A percentile compares a stretch with the other conserved stretches of the same genome.
Evolutionary conservation across 2,888 invertebrate species (phyloP).

Genomic region (Platerodrilus igneus): DNA sequence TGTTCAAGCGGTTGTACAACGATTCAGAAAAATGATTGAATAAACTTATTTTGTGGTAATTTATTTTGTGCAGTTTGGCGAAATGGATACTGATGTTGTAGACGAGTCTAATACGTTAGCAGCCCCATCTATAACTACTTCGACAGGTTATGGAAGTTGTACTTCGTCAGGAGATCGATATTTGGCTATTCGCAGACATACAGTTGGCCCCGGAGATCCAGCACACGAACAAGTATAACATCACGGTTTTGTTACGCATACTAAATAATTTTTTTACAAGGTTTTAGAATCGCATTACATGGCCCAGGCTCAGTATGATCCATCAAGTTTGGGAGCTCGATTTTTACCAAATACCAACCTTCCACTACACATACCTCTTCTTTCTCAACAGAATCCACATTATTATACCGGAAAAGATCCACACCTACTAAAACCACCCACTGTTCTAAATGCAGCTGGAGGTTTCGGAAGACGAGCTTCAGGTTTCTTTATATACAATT

Average conservation of each 20-base stretch:
- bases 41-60: neutral
- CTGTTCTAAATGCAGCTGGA: constrained; percentile 78
- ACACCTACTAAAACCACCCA: constrained; percentile 89
- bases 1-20: neutral
- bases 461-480: constrained; percentile 88
- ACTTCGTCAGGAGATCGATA: constrained; percentile 46
- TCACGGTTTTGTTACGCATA: neutral
- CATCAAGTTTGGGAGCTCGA: constrained; percentile 42
- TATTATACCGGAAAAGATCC: constrained; percentile 90
- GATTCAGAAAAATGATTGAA: neutral
- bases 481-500: constrained; percentile 30
- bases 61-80: constrained; percentile 48
- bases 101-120: constrained; percentile 40
- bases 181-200: constrained; percentile 75
- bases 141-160: constrained; percentile 36
- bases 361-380: constrained; percentile 76
- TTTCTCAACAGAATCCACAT: constrained; percentile 77
- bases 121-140: constrained; percentile 36
- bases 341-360: constrained; percentile 76
- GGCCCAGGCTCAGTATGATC: constrained; percentile 40
- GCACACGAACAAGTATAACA: constrained; percentile 75
- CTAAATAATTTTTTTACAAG: constrained; percentile 29
- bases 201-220: constrained; percentile 89
- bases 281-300: constrained; percentile 54
- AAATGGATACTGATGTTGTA: constrained; percentile 49